Percentiles rank a stretch among this genome's conserved stretches.
Evolutionary conservation across 2,113 vertebrate species (phyloP).

Genomic region (Labrus mixtus): DNA sequence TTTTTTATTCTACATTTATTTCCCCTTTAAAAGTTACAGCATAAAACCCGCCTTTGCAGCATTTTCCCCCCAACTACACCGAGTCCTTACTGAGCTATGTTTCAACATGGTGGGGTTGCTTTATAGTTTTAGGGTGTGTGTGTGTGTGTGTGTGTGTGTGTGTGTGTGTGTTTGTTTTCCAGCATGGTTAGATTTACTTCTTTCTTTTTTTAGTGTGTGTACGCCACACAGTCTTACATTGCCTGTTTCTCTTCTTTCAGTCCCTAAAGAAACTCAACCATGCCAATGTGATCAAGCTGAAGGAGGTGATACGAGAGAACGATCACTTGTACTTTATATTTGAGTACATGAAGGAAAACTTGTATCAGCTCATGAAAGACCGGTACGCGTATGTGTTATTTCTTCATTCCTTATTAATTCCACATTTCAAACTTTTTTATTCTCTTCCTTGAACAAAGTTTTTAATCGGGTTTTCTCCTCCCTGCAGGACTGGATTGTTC

Average conservation of each 20-base stretch:
- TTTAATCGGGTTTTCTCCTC: conserved; percentile 48
- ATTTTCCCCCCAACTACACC: conserved; percentile 25
- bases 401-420: no score
- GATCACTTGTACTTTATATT: conserved; percentile 98
- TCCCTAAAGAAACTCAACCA: conserved; percentile 99
- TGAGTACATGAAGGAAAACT: conserved; percentile 99
- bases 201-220: background rate
- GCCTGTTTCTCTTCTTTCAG: conserved; percentile 77
- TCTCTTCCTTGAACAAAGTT: background rate
- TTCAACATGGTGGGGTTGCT: conserved; percentile 31
- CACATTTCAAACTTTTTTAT: background rate
- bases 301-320: conserved; percentile 98
- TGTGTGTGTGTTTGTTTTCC: conserved; percentile 48
- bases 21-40: background rate
- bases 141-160: no score
- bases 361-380: conserved; percentile 99
- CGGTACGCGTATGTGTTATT: conserved; percentile 82
- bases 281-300: conserved; percentile 97
- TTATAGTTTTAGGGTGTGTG: no score
- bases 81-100: conserved; percentile 19
- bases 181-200: conserved; percentile 69
- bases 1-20: conserved; percentile 32
- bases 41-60: conserved; percentile 42
- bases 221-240: background rate
- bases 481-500: conserved; percentile 93